Percentiles rank a stretch among this genome's conserved stretches.
These are phyloP conservation scores for Lasioglossum marginatum DNA, from an alignment of 2,888 invertebrate species.

Conservation along the genomic window DNA sequence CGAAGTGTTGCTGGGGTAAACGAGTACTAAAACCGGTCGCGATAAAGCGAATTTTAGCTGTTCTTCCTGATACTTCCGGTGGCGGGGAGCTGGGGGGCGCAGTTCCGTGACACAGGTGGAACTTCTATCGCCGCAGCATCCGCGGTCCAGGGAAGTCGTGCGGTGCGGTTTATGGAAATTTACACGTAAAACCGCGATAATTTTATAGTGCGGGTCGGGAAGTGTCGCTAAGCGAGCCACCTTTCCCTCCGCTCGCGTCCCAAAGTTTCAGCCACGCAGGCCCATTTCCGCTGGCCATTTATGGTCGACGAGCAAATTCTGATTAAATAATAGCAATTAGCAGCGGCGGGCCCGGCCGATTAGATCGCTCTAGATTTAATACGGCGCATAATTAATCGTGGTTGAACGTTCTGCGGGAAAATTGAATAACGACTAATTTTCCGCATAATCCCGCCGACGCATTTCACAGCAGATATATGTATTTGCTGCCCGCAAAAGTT, in stretches of 20 bases:
- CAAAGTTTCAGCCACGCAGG: conserved; percentile 39
- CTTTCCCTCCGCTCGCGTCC: conserved; percentile 29
- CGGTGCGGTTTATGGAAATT: conserved; percentile 60
- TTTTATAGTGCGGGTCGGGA: conserved; percentile 34
- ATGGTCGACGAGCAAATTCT: conserved; percentile 49
- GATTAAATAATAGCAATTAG: conserved; percentile 60
- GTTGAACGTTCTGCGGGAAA: conserved; percentile 28
- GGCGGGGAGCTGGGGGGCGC: background rate
- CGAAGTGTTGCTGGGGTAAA: background rate
- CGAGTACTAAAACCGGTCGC: background rate
- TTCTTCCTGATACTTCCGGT: background rate
- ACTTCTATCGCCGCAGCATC: conserved; percentile 33
- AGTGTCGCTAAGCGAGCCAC: conserved; percentile 30
- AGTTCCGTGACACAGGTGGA: conserved; percentile 34
- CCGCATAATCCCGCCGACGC: background rate
- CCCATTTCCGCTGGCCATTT: conserved; percentile 35
- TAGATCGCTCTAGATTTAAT: conserved; percentile 58
- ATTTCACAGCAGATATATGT: background rate
- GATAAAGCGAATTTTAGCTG: background rate
- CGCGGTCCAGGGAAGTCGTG: conserved; percentile 15
- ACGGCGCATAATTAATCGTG: conserved; percentile 51
- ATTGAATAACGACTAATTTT: conserved; percentile 49
- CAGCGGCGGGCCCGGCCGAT: conserved; percentile 31
- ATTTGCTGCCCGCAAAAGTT: background rate
- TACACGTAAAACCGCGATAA: conserved; percentile 57